Base-by-base conservation (phyloP, 2,888 invertebrate genomes). In the Sipunculus nudus region DNA sequence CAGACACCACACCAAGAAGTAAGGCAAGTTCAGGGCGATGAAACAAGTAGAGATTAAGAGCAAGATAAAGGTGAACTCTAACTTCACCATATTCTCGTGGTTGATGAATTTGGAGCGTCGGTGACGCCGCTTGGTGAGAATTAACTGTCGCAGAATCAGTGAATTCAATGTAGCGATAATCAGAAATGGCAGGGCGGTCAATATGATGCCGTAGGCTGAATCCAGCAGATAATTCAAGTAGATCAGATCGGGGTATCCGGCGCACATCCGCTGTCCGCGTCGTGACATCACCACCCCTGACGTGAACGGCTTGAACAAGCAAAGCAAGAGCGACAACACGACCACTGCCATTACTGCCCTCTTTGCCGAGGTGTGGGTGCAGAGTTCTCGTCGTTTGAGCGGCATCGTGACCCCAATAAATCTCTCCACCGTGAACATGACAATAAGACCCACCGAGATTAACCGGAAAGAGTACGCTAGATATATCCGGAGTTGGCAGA, bases 401-500 rank as follows among this genome's bases (percentile, higher is more conserved):
- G 80, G 78, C 54, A 74, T 74, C 46, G 79, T 79, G 5, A 80
- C 76, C 2, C 78, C 80, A 25, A 79, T 75, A 58, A 75, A 80
- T 23, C 80, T 62, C 53, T 80, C 80, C 13, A 78, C 70, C 0
- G 78, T 79, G 59, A 79, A 80, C 40, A 74, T 71, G 3, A 76
- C 79, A 6, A 80, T 72, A 6, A 80, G 64, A 79, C 80, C 80
- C 8, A 79, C 76, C 0, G 78, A 79, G 35, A 79, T 62, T 53
- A 80, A 78, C 16, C 80, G 65, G n/a, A 74, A 75, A 3, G 74
- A 63, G 63, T 80, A 80, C 23, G 89, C 88, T n/a, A 89, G 75
- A 79, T 92, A 94, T 16, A 90, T 87, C 70, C 90, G 88, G 35
- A 89, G 82, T 75, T 93, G 91, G 74, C 93, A 94, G 84, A 87